Conservation (phyloP, 2,888 invertebrate genomes). For the Petrolisthes manimaculis region DNA sequence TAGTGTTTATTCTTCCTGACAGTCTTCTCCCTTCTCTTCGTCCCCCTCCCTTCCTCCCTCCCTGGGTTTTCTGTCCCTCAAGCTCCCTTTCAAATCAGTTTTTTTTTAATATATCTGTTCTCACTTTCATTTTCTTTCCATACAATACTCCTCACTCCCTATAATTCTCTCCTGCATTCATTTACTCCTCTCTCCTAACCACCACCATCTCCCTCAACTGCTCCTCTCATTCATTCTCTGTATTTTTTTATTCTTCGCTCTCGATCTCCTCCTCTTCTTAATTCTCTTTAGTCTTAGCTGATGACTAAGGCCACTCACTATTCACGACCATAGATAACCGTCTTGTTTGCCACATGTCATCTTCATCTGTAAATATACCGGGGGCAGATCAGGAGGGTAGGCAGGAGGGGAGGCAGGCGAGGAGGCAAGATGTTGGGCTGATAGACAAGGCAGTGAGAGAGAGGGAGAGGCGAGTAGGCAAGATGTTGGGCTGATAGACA, state of each 20-base stretch:
- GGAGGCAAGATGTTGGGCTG: no score
- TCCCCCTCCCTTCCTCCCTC: background rate
- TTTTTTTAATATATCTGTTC: background rate
- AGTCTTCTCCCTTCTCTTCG: no score
- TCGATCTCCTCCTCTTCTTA: background rate
- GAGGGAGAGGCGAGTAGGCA: background rate
- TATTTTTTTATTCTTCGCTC: background rate
- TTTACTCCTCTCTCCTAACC: background rate
- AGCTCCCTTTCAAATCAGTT: background rate
- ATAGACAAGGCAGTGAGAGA: background rate
- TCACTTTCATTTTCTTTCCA: background rate
- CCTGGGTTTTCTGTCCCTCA: background rate
- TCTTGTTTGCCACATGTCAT: no score
- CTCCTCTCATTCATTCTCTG: background rate
- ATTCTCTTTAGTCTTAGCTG: no score
- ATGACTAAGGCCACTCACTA: no score
- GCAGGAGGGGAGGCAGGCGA: no score
- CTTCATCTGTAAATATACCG: no score
- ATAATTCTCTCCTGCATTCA: background rate
- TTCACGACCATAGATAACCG: no score
- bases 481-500: background rate
- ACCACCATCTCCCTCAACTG: background rate
- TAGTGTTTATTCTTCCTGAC: no score
- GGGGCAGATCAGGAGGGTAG: no score
- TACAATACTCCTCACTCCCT: background rate